A percentile compares a stretch with the other conserved stretches of the same genome.
Evolutionary conservation across 2,888 invertebrate genomes (phyloP).

Genomic region (Eristalis arbustorum): DNA sequence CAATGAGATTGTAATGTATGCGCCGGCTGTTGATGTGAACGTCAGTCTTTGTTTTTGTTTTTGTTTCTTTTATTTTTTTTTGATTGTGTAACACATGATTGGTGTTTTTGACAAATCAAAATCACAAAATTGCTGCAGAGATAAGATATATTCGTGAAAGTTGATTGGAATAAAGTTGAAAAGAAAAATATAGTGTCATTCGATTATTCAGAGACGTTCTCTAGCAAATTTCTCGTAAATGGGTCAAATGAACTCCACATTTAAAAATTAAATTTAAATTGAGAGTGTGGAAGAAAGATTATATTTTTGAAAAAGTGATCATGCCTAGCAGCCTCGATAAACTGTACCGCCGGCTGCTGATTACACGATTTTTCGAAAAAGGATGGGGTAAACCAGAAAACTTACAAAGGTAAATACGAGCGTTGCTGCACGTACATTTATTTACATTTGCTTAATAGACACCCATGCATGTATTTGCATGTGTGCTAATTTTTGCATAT

Average conservation of each 20-base stretch:
- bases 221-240: neutral
- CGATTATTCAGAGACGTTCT: neutral
- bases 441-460: neutral
- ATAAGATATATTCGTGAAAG: neutral
- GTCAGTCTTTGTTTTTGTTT: neutral
- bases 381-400: constrained; percentile 98
- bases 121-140: neutral
- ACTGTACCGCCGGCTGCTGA: constrained; percentile 91
- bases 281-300: neutral
- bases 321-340: constrained; percentile 87
- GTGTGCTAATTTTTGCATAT: neutral
- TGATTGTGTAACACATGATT: neutral
- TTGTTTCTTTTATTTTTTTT: neutral
- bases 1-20: neutral
- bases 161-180: neutral
- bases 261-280: neutral
- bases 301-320: constrained; percentile 5
- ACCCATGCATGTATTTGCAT: neutral
- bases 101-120: neutral
- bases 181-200: neutral
- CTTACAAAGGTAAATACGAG: constrained; percentile 86
- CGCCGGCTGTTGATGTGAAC: neutral
- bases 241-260: neutral
- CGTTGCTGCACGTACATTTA: too few species aligned
- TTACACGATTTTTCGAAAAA: constrained; percentile 95